Evolutionary conservation across 2,888 invertebrate genomes (phyloP).

Genomic region (Ferdinandea cuprea): DNA sequence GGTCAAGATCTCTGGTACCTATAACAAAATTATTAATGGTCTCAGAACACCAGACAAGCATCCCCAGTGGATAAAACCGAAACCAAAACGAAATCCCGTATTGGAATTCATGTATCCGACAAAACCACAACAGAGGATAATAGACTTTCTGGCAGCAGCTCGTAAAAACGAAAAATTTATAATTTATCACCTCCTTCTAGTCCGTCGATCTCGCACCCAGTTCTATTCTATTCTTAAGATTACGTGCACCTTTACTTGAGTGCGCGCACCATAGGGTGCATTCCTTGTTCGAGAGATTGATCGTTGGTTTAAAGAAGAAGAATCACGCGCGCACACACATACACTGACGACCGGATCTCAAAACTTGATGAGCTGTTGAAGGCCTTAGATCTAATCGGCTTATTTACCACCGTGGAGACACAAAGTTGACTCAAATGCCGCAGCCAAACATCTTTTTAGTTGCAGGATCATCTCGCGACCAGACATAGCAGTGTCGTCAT

Average conservation of each 20-base stretch:
- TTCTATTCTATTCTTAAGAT: conserved; percentile 37
- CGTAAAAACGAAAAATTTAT: conserved; percentile 47
- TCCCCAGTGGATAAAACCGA: background rate
- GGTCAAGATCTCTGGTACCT: conserved; percentile 19
- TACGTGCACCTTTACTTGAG: background rate
- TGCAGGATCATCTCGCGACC: conserved; percentile 18
- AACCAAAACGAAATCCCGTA: conserved; percentile 13
- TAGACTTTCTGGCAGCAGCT: conserved; percentile 37
- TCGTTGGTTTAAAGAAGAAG: conserved; percentile 14
- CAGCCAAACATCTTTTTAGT: conserved; percentile 26
- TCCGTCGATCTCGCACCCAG: conserved; percentile 16
- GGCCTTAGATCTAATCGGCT: conserved; percentile 54
- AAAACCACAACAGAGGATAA: conserved; percentile 8
- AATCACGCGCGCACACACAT: background rate
- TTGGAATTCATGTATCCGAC: background rate
- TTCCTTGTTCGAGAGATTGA: conserved; percentile 41
- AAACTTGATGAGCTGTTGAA: conserved; percentile 51
- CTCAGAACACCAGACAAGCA: conserved; percentile 4
- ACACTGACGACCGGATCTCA: background rate
- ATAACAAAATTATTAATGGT: conserved; percentile 20
- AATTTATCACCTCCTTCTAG: conserved; percentile 46
- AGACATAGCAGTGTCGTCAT: conserved; percentile 45
- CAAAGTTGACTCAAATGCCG: conserved; percentile 19
- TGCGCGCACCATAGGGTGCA: conserved; percentile 22
- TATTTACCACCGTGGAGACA: conserved; percentile 34